phyloP scores from a whole-genome alignment of 1,140 invertebrate genomes.

The Diuraphis noxia region DNA sequence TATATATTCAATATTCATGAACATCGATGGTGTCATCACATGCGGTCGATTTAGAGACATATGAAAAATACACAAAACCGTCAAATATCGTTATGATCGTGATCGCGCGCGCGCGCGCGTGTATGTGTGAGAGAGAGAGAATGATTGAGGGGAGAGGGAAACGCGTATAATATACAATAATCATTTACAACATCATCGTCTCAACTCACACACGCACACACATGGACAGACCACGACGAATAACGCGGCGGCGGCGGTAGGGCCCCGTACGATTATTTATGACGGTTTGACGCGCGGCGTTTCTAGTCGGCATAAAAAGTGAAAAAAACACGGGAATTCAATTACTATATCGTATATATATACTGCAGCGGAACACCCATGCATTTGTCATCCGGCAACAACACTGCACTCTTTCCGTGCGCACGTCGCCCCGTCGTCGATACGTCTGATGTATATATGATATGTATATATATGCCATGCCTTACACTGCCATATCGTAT shows the following conservation, averaged over 20 bases:
- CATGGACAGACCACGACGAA: neutral
- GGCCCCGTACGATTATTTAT: conserved; percentile 42
- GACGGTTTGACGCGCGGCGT: conserved; percentile 41
- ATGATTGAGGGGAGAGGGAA: too few species aligned
- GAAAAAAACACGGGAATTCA: conserved; percentile 49
- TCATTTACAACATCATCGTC: conserved; percentile 17
- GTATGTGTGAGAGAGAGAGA: neutral
- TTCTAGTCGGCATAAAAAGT: conserved; percentile 28
- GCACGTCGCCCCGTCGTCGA: neutral
- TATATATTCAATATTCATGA: neutral
- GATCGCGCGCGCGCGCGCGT: too few species aligned
- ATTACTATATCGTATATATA: conserved; percentile 14
- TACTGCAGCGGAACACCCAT: conserved; percentile 27
- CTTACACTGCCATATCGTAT: neutral
- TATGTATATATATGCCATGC: neutral
- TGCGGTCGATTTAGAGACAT: neutral
- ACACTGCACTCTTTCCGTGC: neutral
- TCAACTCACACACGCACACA: neutral
- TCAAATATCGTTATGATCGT: neutral
- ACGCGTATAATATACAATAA: neutral
- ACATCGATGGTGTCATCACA: neutral
- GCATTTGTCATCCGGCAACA: conserved; percentile 46
- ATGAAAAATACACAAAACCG: neutral
- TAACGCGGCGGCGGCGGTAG: conserved; percentile 3
- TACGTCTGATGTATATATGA: neutral